A percentile compares a stretch with the other conserved stretches of the same genome.
phyloP scores from a whole-genome alignment of 2,797 vertebrate species.

The Iguana delicatissima region DNA sequence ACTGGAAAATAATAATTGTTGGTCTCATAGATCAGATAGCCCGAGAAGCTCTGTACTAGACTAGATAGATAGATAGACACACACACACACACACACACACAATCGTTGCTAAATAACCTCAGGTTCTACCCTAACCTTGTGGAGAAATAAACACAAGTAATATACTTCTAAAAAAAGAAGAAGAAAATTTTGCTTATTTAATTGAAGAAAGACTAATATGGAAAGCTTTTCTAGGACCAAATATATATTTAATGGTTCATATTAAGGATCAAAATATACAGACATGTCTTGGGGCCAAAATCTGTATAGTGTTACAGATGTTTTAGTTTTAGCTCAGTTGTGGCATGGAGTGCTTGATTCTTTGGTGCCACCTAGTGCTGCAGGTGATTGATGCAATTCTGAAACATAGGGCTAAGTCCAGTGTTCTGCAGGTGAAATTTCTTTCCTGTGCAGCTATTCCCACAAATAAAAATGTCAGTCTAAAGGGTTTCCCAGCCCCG shows the following conservation, averaged over 20 bases:
- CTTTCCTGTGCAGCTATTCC: background rate
- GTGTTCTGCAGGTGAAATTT: background rate
- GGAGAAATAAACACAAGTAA: background rate
- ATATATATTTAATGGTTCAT: background rate
- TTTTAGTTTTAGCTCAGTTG: background rate
- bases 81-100: too few species aligned
- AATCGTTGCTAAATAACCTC: background rate
- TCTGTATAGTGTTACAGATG: conserved; percentile 51
- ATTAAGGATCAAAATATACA: background rate
- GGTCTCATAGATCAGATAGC: too few species aligned
- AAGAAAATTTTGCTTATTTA: background rate
- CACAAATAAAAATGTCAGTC: background rate
- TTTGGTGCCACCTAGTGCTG: conserved; percentile 65
- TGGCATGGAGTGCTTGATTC: conserved; percentile 24
- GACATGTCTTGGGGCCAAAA: background rate
- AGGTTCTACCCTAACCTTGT: background rate
- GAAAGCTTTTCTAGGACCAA: background rate
- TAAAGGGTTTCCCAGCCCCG: background rate
- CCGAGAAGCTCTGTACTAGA: too few species aligned
- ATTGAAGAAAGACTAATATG: background rate
- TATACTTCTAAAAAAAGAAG: background rate
- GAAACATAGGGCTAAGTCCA: background rate
- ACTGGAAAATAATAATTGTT: too few species aligned
- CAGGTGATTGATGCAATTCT: conserved; percentile 52
- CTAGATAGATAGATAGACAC: too few species aligned